Evolutionary conservation across 2,113 vertebrate genomes (phyloP).

Genomic region (Pampusana beccarii): DNA sequence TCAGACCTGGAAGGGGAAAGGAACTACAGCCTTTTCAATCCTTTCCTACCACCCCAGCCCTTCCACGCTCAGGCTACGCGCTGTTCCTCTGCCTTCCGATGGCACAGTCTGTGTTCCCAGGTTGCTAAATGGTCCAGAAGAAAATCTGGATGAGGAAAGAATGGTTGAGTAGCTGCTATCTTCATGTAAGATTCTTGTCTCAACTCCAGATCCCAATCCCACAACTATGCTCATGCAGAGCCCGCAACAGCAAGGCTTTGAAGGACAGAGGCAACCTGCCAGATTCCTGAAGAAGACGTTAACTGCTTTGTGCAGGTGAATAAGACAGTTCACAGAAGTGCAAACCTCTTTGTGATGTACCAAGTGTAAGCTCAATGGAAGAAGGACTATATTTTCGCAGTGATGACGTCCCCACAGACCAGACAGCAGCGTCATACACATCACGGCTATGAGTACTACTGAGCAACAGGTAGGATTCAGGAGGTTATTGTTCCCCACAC

Average conservation of each 20-base stretch:
- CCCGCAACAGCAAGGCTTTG: neutral
- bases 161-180: neutral
- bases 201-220: neutral
- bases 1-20: neutral
- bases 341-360: neutral
- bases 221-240: neutral
- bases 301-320: neutral
- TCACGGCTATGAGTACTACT: neutral
- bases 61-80: rapidly evolving
- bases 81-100: neutral
- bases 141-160: neutral
- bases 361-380: neutral
- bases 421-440: neutral
- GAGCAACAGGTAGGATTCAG: neutral
- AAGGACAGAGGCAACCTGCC: neutral
- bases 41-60: neutral
- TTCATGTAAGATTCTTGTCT: neutral
- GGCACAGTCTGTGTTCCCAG: neutral
- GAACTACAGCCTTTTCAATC: neutral
- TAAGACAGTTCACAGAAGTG: neutral
- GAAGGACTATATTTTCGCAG: neutral
- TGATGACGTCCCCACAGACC: neutral
- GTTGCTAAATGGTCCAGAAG: neutral
- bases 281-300: neutral
- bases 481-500: rapidly evolving